A percentile compares a stretch with the other conserved stretches of the same genome.
Evolutionary conservation across 2,888 invertebrate genomes (phyloP).

Genomic region (Drosophila birchii): DNA sequence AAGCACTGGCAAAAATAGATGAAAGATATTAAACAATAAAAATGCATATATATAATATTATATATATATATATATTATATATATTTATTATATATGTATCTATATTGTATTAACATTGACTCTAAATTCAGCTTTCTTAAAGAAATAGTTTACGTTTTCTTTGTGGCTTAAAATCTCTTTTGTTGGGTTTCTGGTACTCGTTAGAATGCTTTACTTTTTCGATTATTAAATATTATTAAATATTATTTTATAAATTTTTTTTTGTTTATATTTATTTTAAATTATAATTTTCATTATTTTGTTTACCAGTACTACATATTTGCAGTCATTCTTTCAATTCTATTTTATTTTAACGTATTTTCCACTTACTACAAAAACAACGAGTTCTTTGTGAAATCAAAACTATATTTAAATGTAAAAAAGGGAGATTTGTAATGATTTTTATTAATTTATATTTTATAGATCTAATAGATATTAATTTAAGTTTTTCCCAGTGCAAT

Average conservation of each 20-base stretch:
- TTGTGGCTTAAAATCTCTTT: not conserved
- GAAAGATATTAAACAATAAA: no score
- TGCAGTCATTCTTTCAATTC: not conserved
- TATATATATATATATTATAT: not conserved
- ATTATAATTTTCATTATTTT: not conserved
- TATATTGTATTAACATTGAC: not conserved
- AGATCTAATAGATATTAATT: not conserved
- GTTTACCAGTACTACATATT: not conserved
- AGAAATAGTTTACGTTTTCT: no score
- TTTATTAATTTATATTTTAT: not conserved
- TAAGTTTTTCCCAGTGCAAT: slow-evolving; percentile 3
- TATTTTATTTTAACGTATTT: not conserved
- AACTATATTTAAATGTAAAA: not conserved
- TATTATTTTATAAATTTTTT: not conserved
- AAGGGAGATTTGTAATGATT: not conserved
- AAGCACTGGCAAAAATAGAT: not conserved
- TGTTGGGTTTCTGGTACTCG: not conserved
- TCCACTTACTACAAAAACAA: no score
- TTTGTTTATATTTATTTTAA: not conserved
- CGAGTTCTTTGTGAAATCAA: not conserved
- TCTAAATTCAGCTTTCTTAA: no score
- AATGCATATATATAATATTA: no score
- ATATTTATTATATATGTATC: not conserved
- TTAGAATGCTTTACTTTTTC: not conserved
- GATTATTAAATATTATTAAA: not conserved